phyloP scores from a whole-genome alignment of 2,797 vertebrate genomes.

The Amblyopsis hoosieri region DNA sequence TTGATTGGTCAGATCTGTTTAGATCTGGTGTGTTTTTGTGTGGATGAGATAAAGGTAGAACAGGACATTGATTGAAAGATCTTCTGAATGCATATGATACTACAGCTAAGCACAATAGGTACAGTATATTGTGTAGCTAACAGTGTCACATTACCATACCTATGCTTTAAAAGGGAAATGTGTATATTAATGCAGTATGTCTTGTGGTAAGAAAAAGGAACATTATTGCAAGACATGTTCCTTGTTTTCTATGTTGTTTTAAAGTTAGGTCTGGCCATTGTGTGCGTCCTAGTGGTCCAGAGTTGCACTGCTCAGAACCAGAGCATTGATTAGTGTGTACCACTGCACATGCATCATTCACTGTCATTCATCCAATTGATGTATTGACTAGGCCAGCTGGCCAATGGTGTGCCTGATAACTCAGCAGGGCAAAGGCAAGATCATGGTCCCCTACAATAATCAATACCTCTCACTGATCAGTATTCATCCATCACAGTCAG shows the following conservation, averaged over 20 bases:
- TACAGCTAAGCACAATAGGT: conserved; percentile 10
- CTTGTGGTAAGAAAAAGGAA: background rate
- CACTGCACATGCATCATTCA: conserved; percentile 67
- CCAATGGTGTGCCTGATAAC: conserved; percentile 42
- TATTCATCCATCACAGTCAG: conserved; percentile 46
- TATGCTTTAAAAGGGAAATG: background rate
- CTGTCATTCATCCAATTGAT: conserved; percentile 74
- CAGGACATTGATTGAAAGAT: conserved; percentile 29
- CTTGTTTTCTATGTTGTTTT: background rate
- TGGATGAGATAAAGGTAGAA: conserved; percentile 40
- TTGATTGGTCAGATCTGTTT: conserved; percentile 60
- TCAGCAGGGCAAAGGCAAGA: conserved; percentile 64
- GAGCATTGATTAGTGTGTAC: conserved; percentile 63
- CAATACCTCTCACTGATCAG: conserved; percentile 48
- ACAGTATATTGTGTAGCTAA: background rate
- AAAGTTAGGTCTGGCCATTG: background rate
- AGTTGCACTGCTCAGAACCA: conserved; percentile 35
- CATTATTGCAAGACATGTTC: conserved; percentile 18
- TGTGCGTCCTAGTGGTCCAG: conserved; percentile 6
- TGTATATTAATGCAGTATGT: conserved; percentile 5
- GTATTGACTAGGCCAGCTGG: conserved; percentile 74
- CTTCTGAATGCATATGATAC: conserved; percentile 11
- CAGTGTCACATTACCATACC: background rate
- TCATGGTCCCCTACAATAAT: conserved; percentile 44
- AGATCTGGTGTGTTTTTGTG: conserved; percentile 18